phyloP scores from a whole-genome alignment of 2,797 vertebrate species.

The Poecilia velifera region DNA sequence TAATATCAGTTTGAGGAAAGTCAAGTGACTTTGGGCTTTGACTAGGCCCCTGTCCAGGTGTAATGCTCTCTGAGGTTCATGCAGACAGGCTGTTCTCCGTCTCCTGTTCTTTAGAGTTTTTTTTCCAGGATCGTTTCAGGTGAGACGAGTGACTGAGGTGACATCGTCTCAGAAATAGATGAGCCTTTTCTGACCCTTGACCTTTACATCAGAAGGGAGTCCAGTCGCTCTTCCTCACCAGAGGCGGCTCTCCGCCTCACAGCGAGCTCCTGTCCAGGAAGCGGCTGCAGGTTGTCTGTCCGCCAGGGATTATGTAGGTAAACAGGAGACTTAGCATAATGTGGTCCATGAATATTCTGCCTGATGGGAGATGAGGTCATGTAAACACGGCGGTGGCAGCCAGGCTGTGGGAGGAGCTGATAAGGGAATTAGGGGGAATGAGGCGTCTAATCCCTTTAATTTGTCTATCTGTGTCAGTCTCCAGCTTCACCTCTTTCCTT shows the following conservation, averaged over 20 bases:
- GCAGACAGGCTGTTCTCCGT: background rate
- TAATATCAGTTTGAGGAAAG: too few species aligned
- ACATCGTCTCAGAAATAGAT: background rate
- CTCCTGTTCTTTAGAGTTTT: background rate
- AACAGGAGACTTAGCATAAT: conserved; percentile 79
- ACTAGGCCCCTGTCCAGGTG: background rate
- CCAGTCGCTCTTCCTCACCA: conserved; percentile 8
- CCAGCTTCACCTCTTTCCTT: conserved; percentile 40
- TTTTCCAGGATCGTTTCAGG: background rate
- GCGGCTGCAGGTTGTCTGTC: conserved; percentile 46
- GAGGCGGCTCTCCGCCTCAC: conserved; percentile 1
- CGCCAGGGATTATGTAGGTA: conserved; percentile 78
- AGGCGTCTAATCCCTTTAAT: conserved; percentile 84
- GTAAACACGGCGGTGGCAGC: conserved; percentile 78
- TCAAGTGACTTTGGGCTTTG: background rate
- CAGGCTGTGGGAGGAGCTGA: conserved; percentile 78
- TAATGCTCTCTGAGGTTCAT: too few species aligned
- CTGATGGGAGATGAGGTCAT: conserved; percentile 67
- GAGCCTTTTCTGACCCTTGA: background rate
- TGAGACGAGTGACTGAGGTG: too few species aligned
- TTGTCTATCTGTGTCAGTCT: conserved; percentile 64
- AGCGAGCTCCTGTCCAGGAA: conserved; percentile 30
- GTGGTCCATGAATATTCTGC: conserved; percentile 75
- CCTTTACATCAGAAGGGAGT: background rate
- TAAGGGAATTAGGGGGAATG: conserved; percentile 82